These are phyloP conservation scores for Penaeus chinensis DNA, from an alignment of 1,140 invertebrate genomes.

Conservation along the genomic window DNA sequence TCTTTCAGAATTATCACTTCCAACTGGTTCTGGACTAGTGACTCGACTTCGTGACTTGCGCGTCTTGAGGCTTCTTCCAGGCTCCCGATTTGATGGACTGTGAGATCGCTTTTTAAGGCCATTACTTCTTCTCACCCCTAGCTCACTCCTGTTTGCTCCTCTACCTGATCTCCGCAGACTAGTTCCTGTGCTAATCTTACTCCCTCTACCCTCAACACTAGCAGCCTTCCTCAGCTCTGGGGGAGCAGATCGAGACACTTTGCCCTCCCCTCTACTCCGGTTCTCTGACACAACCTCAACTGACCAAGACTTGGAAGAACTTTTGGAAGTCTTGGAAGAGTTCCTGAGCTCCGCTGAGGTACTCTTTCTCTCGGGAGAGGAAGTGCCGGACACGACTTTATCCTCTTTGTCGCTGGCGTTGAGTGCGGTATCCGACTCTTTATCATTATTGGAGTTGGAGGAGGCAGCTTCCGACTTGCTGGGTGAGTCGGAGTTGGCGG, in stretches of 20 bases:
- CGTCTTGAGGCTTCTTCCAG: slow-evolving; percentile 50
- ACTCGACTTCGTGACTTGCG: slow-evolving; percentile 54
- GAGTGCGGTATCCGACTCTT: slow-evolving; percentile 51
- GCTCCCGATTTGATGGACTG: slow-evolving; percentile 53
- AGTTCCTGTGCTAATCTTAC: slow-evolving; percentile 32
- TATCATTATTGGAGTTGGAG: slow-evolving; percentile 55
- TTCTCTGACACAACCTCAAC: slow-evolving; percentile 43
- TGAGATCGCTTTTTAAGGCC: slow-evolving; percentile 54
- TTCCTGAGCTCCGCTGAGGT: slow-evolving; percentile 39
- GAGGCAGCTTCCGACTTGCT: slow-evolving; percentile 38
- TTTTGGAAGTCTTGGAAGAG: slow-evolving; percentile 58
- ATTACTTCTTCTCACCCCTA: slow-evolving; percentile 35
- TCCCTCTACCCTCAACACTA: slow-evolving; percentile 23
- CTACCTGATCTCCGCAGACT: slow-evolving; percentile 33
- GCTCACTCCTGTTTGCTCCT: slow-evolving; percentile 20
- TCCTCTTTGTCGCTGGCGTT: slow-evolving; percentile 52
- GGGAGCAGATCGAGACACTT: slow-evolving; percentile 53
- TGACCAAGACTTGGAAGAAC: slow-evolving; percentile 56
- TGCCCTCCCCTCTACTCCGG: slow-evolving; percentile 42
- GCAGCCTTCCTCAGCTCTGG: slow-evolving; percentile 50
- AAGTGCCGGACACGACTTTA: slow-evolving; percentile 49
- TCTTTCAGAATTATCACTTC: slow-evolving; percentile 43
- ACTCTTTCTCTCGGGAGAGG: slow-evolving; percentile 53
- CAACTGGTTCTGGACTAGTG: slow-evolving; percentile 50
- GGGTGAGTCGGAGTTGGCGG: slow-evolving; percentile 54